These are phyloP conservation scores for Atopsyche davidsoni DNA, from an alignment of 1,140 invertebrate species.

Conservation along the genomic window DNA sequence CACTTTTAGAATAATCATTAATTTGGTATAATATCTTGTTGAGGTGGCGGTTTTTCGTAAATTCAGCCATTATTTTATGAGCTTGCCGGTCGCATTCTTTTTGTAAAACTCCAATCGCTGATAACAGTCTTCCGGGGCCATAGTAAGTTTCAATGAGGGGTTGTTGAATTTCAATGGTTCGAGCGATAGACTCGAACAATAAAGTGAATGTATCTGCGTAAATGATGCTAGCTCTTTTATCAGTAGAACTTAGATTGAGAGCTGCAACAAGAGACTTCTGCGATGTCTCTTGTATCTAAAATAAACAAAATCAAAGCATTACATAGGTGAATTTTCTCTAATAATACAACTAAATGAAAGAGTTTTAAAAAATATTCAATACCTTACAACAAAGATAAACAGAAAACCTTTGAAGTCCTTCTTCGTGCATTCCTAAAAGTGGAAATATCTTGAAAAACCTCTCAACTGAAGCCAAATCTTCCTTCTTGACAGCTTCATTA, in stretches of 20 bases:
- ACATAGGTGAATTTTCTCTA: neutral
- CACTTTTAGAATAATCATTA: slow-evolving; percentile 50
- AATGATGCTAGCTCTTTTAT: slow-evolving; percentile 68
- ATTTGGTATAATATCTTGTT: slow-evolving; percentile 60
- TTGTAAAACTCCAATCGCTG: slow-evolving; percentile 68
- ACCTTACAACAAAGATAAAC: slow-evolving; percentile 82
- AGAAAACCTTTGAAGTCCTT: slow-evolving; percentile 89
- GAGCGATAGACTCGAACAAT: slow-evolving; percentile 84
- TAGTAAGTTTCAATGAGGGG: slow-evolving; percentile 93
- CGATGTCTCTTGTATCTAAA: slow-evolving; percentile 61
- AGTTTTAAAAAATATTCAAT: slow-evolving; percentile 6
- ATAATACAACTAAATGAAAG: neutral
- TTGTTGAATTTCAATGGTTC: slow-evolving; percentile 85
- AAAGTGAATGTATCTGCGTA: slow-evolving; percentile 78
- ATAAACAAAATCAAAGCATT: slow-evolving; percentile 16
- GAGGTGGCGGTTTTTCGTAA: slow-evolving; percentile 68
- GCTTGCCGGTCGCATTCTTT: slow-evolving; percentile 80
- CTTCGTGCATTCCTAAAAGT: slow-evolving; percentile 83
- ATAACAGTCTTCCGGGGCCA: slow-evolving; percentile 72
- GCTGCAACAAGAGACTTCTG: slow-evolving; percentile 67
- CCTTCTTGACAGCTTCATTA: slow-evolving; percentile 83
- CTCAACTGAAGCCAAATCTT: slow-evolving; percentile 90
- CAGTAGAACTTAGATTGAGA: slow-evolving; percentile 55
- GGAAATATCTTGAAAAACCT: slow-evolving; percentile 99
- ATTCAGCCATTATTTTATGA: slow-evolving; percentile 66